Conservation (phyloP, 1,140 invertebrate genomes). For the Scaptodrosophila lebanonensis region DNA sequence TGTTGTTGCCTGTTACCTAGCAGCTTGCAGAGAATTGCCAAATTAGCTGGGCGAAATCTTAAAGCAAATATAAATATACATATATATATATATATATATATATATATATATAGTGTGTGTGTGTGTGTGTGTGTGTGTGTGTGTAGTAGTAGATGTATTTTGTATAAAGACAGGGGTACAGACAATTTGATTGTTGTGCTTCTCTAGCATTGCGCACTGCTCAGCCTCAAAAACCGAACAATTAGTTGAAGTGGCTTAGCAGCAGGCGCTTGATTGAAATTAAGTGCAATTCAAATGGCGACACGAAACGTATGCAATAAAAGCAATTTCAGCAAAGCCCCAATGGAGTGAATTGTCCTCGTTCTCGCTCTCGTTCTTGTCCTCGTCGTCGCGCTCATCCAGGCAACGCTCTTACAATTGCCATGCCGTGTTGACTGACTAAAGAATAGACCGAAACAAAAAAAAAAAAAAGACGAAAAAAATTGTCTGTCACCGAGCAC, state of each 20-base stretch:
- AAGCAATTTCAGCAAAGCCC: slow-evolving; percentile 60
- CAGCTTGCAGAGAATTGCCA: slow-evolving; percentile 60
- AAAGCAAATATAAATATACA: too few relatives aligned
- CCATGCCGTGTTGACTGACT: too few relatives aligned
- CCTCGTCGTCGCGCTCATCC: not conserved
- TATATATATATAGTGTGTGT: too few relatives aligned
- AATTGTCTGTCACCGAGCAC: too few relatives aligned
- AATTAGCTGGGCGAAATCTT: slow-evolving; percentile 44
- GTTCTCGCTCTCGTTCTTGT: not conserved
- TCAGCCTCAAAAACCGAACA: slow-evolving; percentile 52
- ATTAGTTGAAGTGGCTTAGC: slow-evolving; percentile 70
- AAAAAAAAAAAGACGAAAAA: too few relatives aligned
- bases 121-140: not conserved
- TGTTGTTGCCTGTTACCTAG: slow-evolving; percentile 43
- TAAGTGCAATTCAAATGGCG: slow-evolving; percentile 71
- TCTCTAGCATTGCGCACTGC: not conserved
- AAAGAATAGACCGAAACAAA: too few relatives aligned
- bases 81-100: too few relatives aligned
- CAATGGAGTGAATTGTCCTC: slow-evolving; percentile 42
- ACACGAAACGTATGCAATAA: slow-evolving; percentile 69
- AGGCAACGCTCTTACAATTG: too few relatives aligned
- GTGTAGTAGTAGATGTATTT: not conserved
- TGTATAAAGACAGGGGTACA: slow-evolving; percentile 17
- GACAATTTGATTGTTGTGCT: not conserved
- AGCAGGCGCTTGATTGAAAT: slow-evolving; percentile 70